A percentile compares a stretch with the other conserved stretches of the same genome.
Evolutionary conservation across 2,888 invertebrate species (phyloP).

Genomic region (Molanna angustata): DNA sequence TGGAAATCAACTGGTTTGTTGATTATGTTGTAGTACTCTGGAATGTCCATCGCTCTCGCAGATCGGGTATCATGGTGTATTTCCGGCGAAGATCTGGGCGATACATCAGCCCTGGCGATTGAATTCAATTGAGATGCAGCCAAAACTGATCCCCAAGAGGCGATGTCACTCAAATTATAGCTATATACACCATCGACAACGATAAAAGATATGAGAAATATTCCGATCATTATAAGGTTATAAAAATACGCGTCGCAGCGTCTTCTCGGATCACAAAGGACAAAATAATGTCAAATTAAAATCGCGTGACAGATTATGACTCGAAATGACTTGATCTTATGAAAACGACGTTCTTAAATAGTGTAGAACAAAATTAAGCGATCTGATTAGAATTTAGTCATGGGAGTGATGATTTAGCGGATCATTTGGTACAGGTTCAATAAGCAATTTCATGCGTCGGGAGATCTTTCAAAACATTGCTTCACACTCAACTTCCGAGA

Average conservation of each 20-base stretch:
- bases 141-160: conserved; percentile 8
- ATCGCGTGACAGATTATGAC: neutral
- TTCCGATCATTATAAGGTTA: neutral
- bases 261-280: too few relatives aligned
- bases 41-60: conserved; percentile 3
- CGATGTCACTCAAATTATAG: conserved; percentile 15
- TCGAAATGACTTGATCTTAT: conserved; percentile 7
- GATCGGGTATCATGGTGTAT: neutral
- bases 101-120: neutral
- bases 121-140: conserved; percentile 4
- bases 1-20: conserved; percentile 9
- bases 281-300: too few relatives aligned
- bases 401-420: neutral
- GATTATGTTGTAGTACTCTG: conserved; percentile 10
- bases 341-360: conserved; percentile 18
- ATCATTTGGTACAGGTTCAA: conserved; percentile 2
- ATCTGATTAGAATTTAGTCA: conserved; percentile 14
- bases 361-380: conserved; percentile 6
- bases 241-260: too few relatives aligned
- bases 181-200: neutral
- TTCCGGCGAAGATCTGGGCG: neutral
- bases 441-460: neutral
- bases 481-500: too few relatives aligned
- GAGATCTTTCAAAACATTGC: too few relatives aligned
- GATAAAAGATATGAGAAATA: conserved; percentile 1